phyloP scores from a whole-genome alignment of 2,888 invertebrate genomes.

The Gasteruption jaculator region DNA sequence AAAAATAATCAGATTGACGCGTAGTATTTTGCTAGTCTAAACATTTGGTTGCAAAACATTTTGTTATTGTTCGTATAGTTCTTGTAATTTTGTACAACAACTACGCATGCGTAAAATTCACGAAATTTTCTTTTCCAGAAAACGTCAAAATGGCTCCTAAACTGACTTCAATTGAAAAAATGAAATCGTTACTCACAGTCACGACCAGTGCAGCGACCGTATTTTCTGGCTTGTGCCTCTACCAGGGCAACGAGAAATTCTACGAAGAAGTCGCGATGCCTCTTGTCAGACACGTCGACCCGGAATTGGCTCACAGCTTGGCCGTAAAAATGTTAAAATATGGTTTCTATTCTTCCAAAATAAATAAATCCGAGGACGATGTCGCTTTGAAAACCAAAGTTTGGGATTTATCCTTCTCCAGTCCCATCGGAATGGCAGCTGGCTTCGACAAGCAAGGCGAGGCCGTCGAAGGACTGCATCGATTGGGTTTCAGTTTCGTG shows the following conservation, averaged over 20 bases:
- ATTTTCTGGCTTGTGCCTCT: constrained; percentile 66
- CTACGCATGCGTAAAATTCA: no score
- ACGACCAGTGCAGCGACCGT: constrained; percentile 63
- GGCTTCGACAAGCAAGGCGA: constrained; percentile 98
- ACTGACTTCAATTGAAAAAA: constrained; percentile 56
- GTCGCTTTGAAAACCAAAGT: constrained; percentile 64
- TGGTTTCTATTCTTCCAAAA: constrained; percentile 65
- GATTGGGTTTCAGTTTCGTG: constrained; percentile 90
- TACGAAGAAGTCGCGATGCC: constrained; percentile 74
- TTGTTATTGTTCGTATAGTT: no score
- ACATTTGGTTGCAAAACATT: no score
- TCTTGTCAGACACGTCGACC: constrained; percentile 63
- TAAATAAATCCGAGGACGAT: constrained; percentile 61
- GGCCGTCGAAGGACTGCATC: constrained; percentile 74
- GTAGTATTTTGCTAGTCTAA: no score
- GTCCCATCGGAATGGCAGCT: constrained; percentile 96
- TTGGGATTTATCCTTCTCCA: constrained; percentile 69
- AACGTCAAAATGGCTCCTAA: constrained; percentile 34
- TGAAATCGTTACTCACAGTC: constrained; percentile 64
- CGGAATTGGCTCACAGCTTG: constrained; percentile 79
- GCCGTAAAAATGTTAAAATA: constrained; percentile 75
- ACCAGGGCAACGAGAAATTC: constrained; percentile 74
- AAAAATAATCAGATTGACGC: no score
- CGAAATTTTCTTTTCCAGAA: no score
- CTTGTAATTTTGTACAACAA: no score